Percentiles rank a stretch among this genome's conserved stretches.
phyloP scores from a whole-genome alignment of 2,888 invertebrate species.

The Thalpophila matura region DNA sequence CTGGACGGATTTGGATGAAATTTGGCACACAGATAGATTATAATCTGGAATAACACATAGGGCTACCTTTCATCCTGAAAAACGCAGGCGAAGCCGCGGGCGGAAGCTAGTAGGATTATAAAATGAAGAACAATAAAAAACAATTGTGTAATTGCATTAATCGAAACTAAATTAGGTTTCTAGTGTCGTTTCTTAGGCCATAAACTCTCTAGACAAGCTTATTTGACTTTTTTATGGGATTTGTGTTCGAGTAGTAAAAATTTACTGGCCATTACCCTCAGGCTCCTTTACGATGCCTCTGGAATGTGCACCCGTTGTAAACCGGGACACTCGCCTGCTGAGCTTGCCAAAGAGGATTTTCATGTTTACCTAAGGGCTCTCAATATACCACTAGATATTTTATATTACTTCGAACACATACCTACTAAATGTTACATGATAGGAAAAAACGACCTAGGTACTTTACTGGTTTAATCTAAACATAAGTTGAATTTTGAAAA shows the following conservation, averaged over 20 bases:
- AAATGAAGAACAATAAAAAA: background rate
- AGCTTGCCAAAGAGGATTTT: conserved; percentile 65
- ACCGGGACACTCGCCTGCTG: conserved; percentile 62
- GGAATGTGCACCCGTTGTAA: conserved; percentile 70
- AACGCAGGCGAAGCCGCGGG: too few relatives aligned
- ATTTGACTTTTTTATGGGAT: conserved; percentile 73
- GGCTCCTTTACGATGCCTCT: conserved; percentile 73
- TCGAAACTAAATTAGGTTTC: conserved; percentile 45
- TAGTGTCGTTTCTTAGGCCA: conserved; percentile 55
- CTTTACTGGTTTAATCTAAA: background rate
- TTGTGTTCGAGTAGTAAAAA: conserved; percentile 76
- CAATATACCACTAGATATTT: conserved; percentile 19
- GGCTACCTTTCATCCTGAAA: too few relatives aligned
- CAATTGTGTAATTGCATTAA: conserved; percentile 26
- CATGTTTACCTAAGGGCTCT: conserved; percentile 61
- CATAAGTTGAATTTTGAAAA: background rate
- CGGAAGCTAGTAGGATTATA: too few relatives aligned
- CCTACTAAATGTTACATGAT: too few relatives aligned
- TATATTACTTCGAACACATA: background rate
- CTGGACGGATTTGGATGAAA: too few relatives aligned
- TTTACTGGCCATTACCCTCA: conserved; percentile 73
- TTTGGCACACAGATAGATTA: too few relatives aligned
- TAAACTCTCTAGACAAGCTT: conserved; percentile 67
- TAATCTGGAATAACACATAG: too few relatives aligned
- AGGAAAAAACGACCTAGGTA: too few relatives aligned